phyloP scores from a whole-genome alignment of 2,888 invertebrate genomes.

The Tinea pellionella region DNA sequence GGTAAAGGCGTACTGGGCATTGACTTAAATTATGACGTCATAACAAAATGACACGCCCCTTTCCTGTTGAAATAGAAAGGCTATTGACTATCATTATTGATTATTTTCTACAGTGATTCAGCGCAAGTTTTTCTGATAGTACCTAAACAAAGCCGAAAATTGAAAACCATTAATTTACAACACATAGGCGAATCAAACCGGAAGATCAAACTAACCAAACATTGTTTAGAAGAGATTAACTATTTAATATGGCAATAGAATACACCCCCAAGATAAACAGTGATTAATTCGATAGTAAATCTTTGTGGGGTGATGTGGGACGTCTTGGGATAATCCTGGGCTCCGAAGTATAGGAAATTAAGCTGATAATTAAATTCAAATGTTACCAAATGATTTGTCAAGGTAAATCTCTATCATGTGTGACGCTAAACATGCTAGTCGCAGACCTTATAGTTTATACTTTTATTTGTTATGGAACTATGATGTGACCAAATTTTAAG shows the following conservation, averaged over 20 bases:
- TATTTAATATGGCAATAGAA: conserved; percentile 1
- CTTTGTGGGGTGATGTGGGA: background rate
- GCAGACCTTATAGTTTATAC: too few species aligned
- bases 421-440: too few species aligned
- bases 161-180: too few species aligned
- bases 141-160: too few species aligned
- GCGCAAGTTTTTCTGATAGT: too few species aligned
- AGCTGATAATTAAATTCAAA: background rate
- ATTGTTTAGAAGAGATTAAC: conserved; percentile 2
- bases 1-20: background rate
- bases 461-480: too few species aligned
- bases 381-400: background rate
- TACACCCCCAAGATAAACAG: conserved; percentile 3
- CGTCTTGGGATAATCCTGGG: conserved; percentile 5
- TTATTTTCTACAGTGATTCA: background rate
- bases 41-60: background rate
- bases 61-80: conserved; percentile 4
- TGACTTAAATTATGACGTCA: background rate
- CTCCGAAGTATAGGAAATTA: background rate
- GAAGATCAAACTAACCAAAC: background rate
- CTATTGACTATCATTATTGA: background rate
- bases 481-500: too few species aligned
- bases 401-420: background rate
- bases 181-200: background rate
- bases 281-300: conserved; percentile 3